A percentile compares a stretch with the other conserved stretches of the same genome.
These are phyloP conservation scores for Polietes domitor DNA, from an alignment of 2,888 invertebrate genomes.

Conservation along the genomic window DNA sequence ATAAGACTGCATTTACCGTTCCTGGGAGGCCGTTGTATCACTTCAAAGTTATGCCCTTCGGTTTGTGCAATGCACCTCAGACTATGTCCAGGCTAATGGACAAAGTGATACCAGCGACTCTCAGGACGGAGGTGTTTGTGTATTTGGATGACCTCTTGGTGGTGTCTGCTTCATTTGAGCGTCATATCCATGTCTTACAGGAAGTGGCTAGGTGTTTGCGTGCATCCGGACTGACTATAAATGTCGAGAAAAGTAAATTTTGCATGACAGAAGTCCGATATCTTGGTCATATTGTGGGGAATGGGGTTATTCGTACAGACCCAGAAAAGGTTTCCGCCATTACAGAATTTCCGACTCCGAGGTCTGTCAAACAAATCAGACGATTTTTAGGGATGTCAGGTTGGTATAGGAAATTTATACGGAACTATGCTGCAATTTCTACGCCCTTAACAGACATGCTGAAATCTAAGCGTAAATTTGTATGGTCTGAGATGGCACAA, in stretches of 20 bases:
- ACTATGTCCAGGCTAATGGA: constrained; percentile 37
- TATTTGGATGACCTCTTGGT: constrained; percentile 62
- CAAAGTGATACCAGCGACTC: constrained; percentile 38
- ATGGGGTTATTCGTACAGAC: constrained; percentile 44
- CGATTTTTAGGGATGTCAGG: constrained; percentile 66
- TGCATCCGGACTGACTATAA: not conserved
- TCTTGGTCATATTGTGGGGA: constrained; percentile 47
- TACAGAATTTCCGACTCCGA: constrained; percentile 46
- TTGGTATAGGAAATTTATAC: constrained; percentile 63
- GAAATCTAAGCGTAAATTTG: constrained; percentile 42
- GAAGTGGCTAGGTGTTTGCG: not conserved
- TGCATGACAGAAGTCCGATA: constrained; percentile 45
- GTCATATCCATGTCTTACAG: constrained; percentile 23
- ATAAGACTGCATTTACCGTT: constrained; percentile 57
- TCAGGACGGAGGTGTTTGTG: constrained; percentile 52
- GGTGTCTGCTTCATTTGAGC: constrained; percentile 29
- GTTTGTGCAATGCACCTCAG: constrained; percentile 34
- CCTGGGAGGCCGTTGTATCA: constrained; percentile 47
- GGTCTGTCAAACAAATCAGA: constrained; percentile 48
- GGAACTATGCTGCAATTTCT: constrained; percentile 55
- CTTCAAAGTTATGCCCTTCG: constrained; percentile 45
- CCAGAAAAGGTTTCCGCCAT: constrained; percentile 54
- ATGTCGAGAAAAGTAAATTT: constrained; percentile 46
- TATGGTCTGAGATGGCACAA: constrained; percentile 37
- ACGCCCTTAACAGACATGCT: constrained; percentile 58